phyloP scores from a whole-genome alignment of 2,113 vertebrate genomes.

The Argyrosomus japonicus region DNA sequence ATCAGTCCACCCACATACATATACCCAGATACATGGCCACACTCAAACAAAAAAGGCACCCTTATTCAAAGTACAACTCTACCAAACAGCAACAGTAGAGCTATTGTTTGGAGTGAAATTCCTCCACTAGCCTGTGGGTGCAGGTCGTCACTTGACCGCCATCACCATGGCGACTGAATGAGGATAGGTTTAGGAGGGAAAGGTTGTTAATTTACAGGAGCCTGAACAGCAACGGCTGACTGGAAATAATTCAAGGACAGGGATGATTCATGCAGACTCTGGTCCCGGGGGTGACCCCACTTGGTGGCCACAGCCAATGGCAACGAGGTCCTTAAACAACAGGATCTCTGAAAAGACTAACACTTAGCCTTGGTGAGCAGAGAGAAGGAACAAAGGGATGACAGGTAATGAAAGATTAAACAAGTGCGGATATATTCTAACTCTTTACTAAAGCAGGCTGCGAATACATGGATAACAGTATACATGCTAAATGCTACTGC shows the following conservation, averaged over 20 bases:
- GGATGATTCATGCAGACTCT: conserved; percentile 58
- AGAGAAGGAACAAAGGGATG: background rate
- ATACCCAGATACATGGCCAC: background rate
- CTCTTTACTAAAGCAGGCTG: background rate
- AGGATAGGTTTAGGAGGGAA: conserved; percentile 58
- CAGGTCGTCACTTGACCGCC: conserved; percentile 70
- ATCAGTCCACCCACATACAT: background rate
- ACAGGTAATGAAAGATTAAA: conserved; percentile 30
- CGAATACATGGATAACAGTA: background rate
- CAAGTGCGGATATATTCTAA: background rate
- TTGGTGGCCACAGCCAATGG: conserved; percentile 33
- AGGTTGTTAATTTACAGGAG: conserved; percentile 73
- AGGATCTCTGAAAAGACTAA: conserved; percentile 46
- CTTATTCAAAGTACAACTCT: conserved; percentile 12
- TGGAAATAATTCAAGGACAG: conserved; percentile 64
- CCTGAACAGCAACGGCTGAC: conserved; percentile 54
- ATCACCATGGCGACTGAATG: conserved; percentile 78
- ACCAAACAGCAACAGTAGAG: conserved; percentile 57
- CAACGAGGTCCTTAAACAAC: conserved; percentile 49
- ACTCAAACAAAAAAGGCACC: conserved; percentile 24
- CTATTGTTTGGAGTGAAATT: conserved; percentile 78
- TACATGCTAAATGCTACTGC: background rate
- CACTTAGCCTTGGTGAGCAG: conserved; percentile 47
- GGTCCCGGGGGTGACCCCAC: conserved; percentile 36
- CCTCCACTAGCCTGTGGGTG: conserved; percentile 56